Conservation (phyloP, 2,888 invertebrate species). For the Meteorus colon region DNA sequence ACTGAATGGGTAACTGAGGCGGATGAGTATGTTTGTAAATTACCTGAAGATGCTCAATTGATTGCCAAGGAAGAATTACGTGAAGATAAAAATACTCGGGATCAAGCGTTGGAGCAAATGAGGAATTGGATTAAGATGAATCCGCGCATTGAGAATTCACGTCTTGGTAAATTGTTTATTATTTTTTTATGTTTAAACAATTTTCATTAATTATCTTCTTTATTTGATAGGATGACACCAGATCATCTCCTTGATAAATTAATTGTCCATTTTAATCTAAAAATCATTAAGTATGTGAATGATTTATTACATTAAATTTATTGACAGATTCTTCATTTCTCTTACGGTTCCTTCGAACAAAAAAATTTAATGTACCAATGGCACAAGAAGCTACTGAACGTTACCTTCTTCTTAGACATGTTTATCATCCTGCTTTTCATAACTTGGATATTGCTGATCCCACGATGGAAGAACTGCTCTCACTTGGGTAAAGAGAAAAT, state of each 20-base stretch:
- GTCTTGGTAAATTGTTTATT: slow-evolving; percentile 77
- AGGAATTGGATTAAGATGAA: slow-evolving; percentile 83
- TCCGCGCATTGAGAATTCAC: slow-evolving; percentile 80
- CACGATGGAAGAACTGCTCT: slow-evolving; percentile 81
- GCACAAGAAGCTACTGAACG: slow-evolving; percentile 86
- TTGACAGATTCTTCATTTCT: slow-evolving; percentile 80
- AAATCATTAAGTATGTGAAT: neutral
- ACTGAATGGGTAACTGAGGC: slow-evolving; percentile 77
- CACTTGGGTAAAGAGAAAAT: slow-evolving; percentile 77
- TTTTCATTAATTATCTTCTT: no score
- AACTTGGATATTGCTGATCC: slow-evolving; percentile 83
- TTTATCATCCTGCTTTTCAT: slow-evolving; percentile 84
- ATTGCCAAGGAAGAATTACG: slow-evolving; percentile 81
- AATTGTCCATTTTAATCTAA: no score
- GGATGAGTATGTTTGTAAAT: slow-evolving; percentile 79
- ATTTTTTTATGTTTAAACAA: no score
- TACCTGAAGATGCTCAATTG: slow-evolving; percentile 78
- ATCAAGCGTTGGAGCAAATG: slow-evolving; percentile 80
- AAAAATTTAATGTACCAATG: slow-evolving; percentile 87
- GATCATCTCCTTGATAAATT: no score
- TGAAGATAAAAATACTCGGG: slow-evolving; percentile 80
- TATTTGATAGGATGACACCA: no score
- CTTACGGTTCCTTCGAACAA: slow-evolving; percentile 84
- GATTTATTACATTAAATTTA: slow-evolving; percentile 11
- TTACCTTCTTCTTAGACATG: slow-evolving; percentile 84